These are phyloP conservation scores for Mya arenaria DNA, from an alignment of 1,140 invertebrate species.

Conservation along the genomic window DNA sequence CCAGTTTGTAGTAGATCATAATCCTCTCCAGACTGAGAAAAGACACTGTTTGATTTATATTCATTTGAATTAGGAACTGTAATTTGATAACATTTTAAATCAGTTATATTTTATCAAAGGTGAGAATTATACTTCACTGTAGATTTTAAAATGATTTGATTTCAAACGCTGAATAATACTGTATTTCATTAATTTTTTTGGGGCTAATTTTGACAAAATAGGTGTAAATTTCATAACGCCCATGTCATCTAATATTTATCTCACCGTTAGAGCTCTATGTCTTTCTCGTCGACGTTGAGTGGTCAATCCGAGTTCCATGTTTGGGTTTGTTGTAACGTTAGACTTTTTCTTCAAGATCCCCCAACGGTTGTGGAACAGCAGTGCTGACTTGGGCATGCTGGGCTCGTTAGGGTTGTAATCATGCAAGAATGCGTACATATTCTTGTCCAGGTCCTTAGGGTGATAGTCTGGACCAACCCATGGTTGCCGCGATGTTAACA, in stretches of 20 bases:
- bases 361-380: slow-evolving; percentile 74
- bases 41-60: not conserved
- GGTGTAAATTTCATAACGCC: too few species aligned
- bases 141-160: too few species aligned
- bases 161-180: too few species aligned
- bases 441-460: slow-evolving; percentile 74
- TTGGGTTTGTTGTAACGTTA: slow-evolving; percentile 59
- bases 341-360: slow-evolving; percentile 67
- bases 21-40: slow-evolving; percentile 67
- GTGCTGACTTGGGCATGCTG: slow-evolving; percentile 63
- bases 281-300: slow-evolving; percentile 61
- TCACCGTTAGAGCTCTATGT: slow-evolving; percentile 70
- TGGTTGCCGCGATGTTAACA: slow-evolving; percentile 64
- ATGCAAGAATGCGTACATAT: slow-evolving; percentile 69
- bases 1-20: slow-evolving; percentile 58
- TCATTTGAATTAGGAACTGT: too few species aligned
- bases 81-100: not conserved
- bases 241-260: too few species aligned
- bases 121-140: too few species aligned
- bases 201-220: too few species aligned
- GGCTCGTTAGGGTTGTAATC: slow-evolving; percentile 77
- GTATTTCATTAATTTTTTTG: too few species aligned
- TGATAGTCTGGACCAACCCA: slow-evolving; percentile 69
- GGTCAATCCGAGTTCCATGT: slow-evolving; percentile 71
- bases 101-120: too few species aligned